Percentiles rank a stretch among this genome's conserved stretches.
Conservation (phyloP, 2,113 vertebrate genomes). For the Notarius lentiginosus region DNA sequence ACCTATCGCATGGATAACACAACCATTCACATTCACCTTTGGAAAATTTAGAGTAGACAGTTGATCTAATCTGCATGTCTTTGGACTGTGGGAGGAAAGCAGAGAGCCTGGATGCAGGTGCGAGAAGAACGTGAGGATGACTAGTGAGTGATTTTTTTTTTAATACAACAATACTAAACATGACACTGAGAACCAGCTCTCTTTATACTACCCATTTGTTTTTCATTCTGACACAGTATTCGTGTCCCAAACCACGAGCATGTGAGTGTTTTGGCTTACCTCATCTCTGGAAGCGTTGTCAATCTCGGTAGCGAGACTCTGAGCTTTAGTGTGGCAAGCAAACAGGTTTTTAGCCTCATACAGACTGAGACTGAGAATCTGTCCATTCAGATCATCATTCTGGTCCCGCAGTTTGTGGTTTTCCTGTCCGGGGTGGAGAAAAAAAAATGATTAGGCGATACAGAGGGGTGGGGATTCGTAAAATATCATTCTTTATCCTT, state of each 20-base stretch:
- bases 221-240: not conserved
- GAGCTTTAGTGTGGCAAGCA: conserved; percentile 90
- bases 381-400: conserved; percentile 95
- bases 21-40: too few relatives aligned
- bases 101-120: too few relatives aligned
- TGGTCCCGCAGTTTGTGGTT: conserved; percentile 93
- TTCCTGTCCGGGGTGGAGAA: conserved; percentile 70
- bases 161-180: not conserved
- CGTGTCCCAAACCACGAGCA: not conserved
- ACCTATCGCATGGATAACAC: too few relatives aligned
- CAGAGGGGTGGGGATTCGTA: not conserved
- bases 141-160: not conserved
- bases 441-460: not conserved
- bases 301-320: conserved; percentile 96
- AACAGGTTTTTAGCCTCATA: conserved; percentile 97
- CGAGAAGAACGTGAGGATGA: not conserved
- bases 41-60: too few relatives aligned
- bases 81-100: too few relatives aligned
- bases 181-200: not conserved
- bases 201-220: not conserved
- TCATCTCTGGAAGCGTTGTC: conserved; percentile 95
- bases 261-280: conserved; percentile 67
- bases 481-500: too few relatives aligned
- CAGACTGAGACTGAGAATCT: conserved; percentile 95
- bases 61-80: too few relatives aligned